Evolutionary conservation across 2,888 invertebrate species (phyloP).

Genomic region (Monoplex corrugatus): DNA sequence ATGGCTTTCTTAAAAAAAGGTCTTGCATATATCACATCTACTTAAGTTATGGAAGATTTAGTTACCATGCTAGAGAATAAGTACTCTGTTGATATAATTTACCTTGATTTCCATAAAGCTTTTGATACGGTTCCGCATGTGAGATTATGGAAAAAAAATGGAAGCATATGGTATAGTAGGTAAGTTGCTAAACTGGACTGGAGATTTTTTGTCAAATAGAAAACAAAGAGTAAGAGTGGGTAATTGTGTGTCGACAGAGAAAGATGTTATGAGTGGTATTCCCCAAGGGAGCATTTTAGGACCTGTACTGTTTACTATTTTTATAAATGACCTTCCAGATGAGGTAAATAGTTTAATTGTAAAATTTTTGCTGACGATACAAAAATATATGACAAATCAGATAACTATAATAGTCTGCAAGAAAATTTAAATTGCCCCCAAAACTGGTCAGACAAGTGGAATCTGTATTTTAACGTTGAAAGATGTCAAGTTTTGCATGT

Average conservation of each 20-base stretch:
- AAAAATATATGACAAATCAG: neutral
- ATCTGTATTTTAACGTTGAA: no score
- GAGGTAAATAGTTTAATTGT: neutral
- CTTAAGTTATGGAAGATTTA: neutral
- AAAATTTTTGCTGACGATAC: neutral
- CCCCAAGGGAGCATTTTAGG: neutral
- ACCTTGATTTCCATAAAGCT: constrained; percentile 4
- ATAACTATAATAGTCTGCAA: neutral
- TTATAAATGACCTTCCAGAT: neutral
- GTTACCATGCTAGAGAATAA: neutral
- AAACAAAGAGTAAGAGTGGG: no score
- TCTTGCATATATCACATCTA: neutral
- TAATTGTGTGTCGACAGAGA: no score
- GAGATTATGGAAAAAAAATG: neutral
- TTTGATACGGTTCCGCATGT: neutral
- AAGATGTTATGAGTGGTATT: no score
- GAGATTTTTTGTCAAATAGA: no score
- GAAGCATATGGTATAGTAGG: no score
- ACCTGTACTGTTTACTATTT: neutral
- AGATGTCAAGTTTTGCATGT: no score
- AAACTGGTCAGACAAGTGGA: no score
- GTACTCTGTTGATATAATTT: neutral
- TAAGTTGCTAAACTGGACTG: no score
- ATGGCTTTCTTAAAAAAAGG: neutral
- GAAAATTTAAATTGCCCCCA: neutral